These are phyloP conservation scores for Tragelaphus oryx DNA, from an alignment of 2,797 vertebrate species.

Conservation along the genomic window DNA sequence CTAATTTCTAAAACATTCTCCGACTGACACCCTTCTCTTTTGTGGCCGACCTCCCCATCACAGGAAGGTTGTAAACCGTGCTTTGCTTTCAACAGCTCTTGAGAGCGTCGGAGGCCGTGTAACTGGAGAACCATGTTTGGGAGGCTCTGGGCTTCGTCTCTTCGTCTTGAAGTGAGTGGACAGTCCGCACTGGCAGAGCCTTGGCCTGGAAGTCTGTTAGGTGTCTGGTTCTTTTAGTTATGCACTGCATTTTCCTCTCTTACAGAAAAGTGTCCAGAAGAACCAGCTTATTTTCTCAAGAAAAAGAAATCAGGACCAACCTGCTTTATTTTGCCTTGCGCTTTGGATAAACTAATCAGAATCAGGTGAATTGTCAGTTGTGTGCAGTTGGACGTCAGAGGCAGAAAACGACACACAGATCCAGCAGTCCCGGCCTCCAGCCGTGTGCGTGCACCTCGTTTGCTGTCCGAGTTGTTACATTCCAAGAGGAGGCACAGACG, in stretches of 20 bases:
- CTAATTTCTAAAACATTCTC: constrained; percentile 17
- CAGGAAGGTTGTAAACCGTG: not conserved
- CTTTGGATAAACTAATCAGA: constrained; percentile 44
- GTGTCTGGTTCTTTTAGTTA: not conserved
- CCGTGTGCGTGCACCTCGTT: not conserved
- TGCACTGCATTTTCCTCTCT: not conserved
- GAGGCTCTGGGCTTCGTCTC: not conserved
- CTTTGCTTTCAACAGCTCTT: constrained; percentile 42
- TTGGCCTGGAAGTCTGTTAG: not conserved
- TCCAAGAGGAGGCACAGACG: not conserved
- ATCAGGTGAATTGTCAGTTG: constrained; percentile 60
- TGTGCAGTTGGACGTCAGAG: constrained; percentile 45
- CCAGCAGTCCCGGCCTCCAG: not conserved
- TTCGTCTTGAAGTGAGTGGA: not conserved
- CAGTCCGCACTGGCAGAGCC: not conserved
- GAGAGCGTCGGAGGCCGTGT: not conserved
- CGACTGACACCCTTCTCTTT: constrained; percentile 41
- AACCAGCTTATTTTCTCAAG: constrained; percentile 21
- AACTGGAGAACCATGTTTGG: constrained; percentile 19
- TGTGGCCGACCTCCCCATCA: constrained; percentile 1
- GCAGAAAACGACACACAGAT: constrained; percentile 14
- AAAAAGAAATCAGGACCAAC: constrained; percentile 16
- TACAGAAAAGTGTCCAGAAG: not conserved
- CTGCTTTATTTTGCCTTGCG: constrained; percentile 16
- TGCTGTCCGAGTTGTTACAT: not conserved